Conservation (phyloP, 1,140 invertebrate species). For the Belonocnema kinseyi region DNA sequence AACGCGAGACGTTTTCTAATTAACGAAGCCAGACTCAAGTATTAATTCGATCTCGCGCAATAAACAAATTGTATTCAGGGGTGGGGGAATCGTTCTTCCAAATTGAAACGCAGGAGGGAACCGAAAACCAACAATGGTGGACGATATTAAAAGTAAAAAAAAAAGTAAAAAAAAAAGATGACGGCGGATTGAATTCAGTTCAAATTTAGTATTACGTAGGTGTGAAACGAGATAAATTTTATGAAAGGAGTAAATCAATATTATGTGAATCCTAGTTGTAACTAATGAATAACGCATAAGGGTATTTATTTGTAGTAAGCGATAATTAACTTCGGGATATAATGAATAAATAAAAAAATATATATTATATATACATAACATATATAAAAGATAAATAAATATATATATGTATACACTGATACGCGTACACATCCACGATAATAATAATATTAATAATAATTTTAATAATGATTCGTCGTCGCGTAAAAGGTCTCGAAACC, state of each 20-base stretch:
- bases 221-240: constrained; percentile 45
- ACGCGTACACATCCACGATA: constrained; percentile 35
- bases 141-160: constrained; percentile 31
- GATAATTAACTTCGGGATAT: constrained; percentile 41
- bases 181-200: constrained; percentile 53
- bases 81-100: constrained; percentile 13
- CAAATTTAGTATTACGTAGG: constrained; percentile 60
- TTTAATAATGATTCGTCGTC: constrained; percentile 5
- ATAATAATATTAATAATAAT: constrained; percentile 40
- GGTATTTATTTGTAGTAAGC: constrained; percentile 57
- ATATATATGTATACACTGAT: constrained; percentile 42
- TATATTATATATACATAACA: constrained; percentile 35
- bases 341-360: constrained; percentile 34
- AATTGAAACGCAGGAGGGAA: constrained; percentile 18
- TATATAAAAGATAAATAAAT: constrained; percentile 35
- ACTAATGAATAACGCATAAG: constrained; percentile 56
- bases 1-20: constrained; percentile 11
- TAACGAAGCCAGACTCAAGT: constrained; percentile 28
- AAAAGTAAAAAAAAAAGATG: constrained; percentile 33
- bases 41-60: constrained; percentile 25
- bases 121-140: constrained; percentile 33
- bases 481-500: constrained; percentile 9
- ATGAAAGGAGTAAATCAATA: constrained; percentile 34
- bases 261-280: constrained; percentile 52
- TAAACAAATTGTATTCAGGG: constrained; percentile 27